Conservation (phyloP, 2,113 vertebrate genomes). For the Pogonocichla stellata region DNA sequence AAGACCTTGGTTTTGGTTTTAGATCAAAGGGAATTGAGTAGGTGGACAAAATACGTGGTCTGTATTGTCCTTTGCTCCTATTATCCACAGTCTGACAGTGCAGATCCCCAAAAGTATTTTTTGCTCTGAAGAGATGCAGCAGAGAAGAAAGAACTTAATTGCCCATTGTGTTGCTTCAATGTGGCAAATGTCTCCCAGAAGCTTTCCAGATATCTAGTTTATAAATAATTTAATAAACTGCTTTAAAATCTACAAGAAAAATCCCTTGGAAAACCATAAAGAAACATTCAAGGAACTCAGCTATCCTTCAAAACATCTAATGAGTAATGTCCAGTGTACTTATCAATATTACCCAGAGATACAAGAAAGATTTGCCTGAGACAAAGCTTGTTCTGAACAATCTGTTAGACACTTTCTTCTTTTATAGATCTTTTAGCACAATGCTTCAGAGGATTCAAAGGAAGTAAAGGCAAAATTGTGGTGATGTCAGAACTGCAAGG, state of each 20-base stretch:
- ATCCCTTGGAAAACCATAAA: neutral
- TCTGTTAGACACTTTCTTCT: neutral
- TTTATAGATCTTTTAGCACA: neutral
- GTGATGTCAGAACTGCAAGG: neutral
- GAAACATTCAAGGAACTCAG: neutral
- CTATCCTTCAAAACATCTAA: neutral
- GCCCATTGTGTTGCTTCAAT: neutral
- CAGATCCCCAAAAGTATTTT: neutral
- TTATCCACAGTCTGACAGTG: neutral
- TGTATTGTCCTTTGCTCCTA: neutral
- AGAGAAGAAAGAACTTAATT: neutral
- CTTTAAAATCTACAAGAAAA: neutral
- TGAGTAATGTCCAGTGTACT: neutral
- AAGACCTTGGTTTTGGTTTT: neutral
- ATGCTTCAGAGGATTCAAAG: neutral
- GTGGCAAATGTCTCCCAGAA: neutral
- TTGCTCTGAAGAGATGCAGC: neutral
- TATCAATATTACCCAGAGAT: neutral
- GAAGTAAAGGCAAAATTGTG: neutral
- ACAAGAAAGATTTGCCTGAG: neutral
- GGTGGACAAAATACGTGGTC: neutral
- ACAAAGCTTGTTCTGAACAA: neutral
- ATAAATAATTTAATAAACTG: slow-evolving; percentile 9
- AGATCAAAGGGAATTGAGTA: neutral
- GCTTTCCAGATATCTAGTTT: neutral